A percentile compares a stretch with the other conserved stretches of the same genome.
Conservation (phyloP, 2,797 vertebrate genomes). For the Darevskia mixta region DNA sequence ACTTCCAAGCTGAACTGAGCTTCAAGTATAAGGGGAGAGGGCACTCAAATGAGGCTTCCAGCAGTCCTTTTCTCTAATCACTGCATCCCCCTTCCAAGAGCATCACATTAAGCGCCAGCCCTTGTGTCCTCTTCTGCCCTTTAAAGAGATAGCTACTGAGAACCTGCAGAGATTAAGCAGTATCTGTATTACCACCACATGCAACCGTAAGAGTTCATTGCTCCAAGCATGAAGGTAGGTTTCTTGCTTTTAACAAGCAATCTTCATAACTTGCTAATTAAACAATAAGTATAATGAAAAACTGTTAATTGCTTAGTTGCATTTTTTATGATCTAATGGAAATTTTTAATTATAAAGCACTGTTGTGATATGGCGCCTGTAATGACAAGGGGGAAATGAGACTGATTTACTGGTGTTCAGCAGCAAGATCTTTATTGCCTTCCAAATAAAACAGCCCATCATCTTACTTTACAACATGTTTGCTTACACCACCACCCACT, state of each 20-base stretch:
- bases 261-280: constrained; percentile 64
- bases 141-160: fast-evolving
- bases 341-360: constrained; percentile 54
- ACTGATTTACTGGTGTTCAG: constrained; percentile 26
- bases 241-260: constrained; percentile 56
- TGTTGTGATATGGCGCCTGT: constrained; percentile 24
- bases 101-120: neutral
- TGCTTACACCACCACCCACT: no score
- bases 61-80: neutral
- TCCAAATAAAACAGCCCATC: neutral
- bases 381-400: constrained; percentile 8
- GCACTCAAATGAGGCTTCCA: neutral
- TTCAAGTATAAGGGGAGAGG: neutral
- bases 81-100: neutral
- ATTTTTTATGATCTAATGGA: constrained; percentile 53
- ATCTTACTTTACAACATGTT: neutral
- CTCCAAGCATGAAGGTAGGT: constrained; percentile 22
- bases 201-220: constrained; percentile 47
- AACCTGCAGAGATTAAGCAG: constrained; percentile 33
- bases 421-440: constrained; percentile 19
- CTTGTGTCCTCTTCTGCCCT: fast-evolving
- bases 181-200: neutral
- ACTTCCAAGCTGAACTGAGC: neutral
- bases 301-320: constrained; percentile 58
- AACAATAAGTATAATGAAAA: constrained; percentile 60